Percentiles rank a stretch among this genome's conserved stretches.
phyloP scores from a whole-genome alignment of 2,113 vertebrate genomes.

The Tor tambroides region DNA sequence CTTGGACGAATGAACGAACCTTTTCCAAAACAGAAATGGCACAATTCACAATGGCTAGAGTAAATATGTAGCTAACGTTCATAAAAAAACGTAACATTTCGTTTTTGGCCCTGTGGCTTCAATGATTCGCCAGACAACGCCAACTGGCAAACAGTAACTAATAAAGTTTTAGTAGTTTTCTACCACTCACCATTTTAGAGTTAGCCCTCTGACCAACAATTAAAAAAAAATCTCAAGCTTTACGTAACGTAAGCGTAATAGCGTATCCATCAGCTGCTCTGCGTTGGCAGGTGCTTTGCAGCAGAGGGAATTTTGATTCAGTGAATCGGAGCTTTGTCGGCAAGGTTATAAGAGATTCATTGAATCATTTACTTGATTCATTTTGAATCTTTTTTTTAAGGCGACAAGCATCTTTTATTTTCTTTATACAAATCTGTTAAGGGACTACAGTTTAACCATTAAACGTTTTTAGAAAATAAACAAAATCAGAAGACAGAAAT shows the following conservation, averaged over 20 bases:
- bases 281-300: background rate
- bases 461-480: background rate
- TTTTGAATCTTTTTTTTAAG: background rate
- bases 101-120: background rate
- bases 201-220: background rate
- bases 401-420: background rate
- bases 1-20: conserved; percentile 13
- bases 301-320: background rate
- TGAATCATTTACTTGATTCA: background rate
- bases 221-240: background rate
- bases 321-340: background rate
- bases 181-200: conserved; percentile 13
- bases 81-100: background rate
- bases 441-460: background rate
- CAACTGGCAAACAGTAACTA: background rate
- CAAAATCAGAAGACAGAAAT: too few species aligned
- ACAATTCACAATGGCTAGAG: background rate
- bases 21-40: background rate
- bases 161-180: background rate
- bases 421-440: background rate
- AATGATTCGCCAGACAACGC: background rate
- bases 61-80: background rate
- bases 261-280: background rate
- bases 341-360: background rate
- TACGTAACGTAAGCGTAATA: background rate